Base-by-base conservation (phyloP, 2,113 vertebrate genomes). In the Onychostoma macrolepis region DNA sequence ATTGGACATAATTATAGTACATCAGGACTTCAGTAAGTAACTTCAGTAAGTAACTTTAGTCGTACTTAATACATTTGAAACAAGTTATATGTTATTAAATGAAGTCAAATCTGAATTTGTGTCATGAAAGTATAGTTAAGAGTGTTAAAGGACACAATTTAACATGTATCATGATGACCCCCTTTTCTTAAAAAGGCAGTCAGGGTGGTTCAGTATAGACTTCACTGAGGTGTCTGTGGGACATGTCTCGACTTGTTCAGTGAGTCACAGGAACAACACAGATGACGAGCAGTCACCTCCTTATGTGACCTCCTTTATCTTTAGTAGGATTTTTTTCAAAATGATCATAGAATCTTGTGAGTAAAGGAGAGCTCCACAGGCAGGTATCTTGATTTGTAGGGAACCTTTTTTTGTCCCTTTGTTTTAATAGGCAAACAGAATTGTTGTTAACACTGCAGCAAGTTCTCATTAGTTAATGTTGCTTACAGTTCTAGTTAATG, bases 231-330 rank as follows among this genome's bases (percentile, higher is more conserved):
- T 82, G 80, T 28, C 38, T 82, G 36, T 17, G 4, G 41, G 58
- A 45, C 80, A 82, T 65, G 80, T 45, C 80, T 65, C 8, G 1
- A 17, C 80, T 65, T 82, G 80, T 82, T 67, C 58, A 30, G 61
- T 82, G 80, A 82, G 38, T 82, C 80, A 82, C 58, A 30, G n/a
- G 38, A 45, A 82, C 58, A 80, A 80, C 13, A 61, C 28, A 41
- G 24, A 41, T 11, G 53, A 80, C 24, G 36, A 17, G 11, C 3
- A 36, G 36, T 74, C 71, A 65, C 79, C 38, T 45, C 15, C 4
- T 26, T 63, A 19, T n/a, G n/a, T 45, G 58, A 65, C n/a, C 38
- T 63, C 24, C 24, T 38, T 63, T 80, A 45, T 65, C n/a, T 11
- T 82, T 65, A 19, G n/a, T 45, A 10, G 11, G n/a, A 45, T 24